These are phyloP conservation scores for Cygnus olor DNA, from an alignment of 2,797 vertebrate genomes.

Conservation along the genomic window DNA sequence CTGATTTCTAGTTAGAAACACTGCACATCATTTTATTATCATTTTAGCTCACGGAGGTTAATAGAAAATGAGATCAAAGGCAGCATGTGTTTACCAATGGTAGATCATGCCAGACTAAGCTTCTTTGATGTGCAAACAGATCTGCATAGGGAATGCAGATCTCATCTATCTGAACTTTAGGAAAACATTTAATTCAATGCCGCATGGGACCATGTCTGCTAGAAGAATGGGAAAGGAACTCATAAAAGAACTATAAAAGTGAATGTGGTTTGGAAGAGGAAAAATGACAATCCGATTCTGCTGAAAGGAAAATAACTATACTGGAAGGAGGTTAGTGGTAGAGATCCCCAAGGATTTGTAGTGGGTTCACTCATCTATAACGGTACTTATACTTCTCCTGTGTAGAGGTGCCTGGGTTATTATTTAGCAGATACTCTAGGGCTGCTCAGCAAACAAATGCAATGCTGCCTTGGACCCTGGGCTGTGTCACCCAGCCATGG, in stretches of 20 bases:
- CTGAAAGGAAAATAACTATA: not conserved
- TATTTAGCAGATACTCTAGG: not conserved
- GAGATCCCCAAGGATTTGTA: not conserved
- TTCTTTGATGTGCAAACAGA: constrained; percentile 57
- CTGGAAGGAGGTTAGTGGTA: not conserved
- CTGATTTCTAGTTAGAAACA: constrained; percentile 27
- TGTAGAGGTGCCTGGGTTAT: rapidly evolving
- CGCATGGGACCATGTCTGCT: not conserved
- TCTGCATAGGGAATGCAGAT: constrained; percentile 40
- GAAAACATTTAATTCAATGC: constrained; percentile 23
- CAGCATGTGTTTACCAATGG: constrained; percentile 42
- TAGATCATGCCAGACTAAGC: constrained; percentile 1
- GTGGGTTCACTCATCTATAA: not conserved
- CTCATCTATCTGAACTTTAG: constrained; percentile 30
- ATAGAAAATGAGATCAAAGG: constrained; percentile 59
- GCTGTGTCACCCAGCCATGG: not conserved
- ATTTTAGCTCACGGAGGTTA: constrained; percentile 32
- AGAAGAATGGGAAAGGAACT: not conserved
- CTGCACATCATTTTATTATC: not conserved
- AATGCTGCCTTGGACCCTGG: not conserved
- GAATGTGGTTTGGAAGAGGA: not conserved
- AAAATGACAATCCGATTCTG: not conserved
- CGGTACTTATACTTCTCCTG: not conserved
- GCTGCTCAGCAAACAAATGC: not conserved
- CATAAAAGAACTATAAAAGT: not conserved